These are phyloP conservation scores for Passer domesticus DNA, from an alignment of 2,113 vertebrate species.

Conservation along the genomic window DNA sequence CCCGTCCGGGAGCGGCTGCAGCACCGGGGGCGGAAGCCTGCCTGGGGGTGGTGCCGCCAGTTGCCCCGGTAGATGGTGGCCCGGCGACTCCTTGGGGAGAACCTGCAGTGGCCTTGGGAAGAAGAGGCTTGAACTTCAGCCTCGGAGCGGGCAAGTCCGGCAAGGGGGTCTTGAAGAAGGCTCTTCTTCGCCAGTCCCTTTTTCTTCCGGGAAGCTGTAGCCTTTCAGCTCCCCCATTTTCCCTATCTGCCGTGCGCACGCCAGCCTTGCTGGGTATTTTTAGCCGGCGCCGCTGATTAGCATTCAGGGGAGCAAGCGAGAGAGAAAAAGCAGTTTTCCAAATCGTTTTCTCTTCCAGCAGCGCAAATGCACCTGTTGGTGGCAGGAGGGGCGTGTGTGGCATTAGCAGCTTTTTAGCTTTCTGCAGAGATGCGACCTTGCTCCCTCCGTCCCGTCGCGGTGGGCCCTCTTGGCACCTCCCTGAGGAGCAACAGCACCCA, in stretches of 20 bases:
- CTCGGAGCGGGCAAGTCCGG: neutral
- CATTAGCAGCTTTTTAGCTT: neutral
- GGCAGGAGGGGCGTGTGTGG: neutral
- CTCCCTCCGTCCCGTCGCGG: no score
- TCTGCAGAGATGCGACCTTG: neutral
- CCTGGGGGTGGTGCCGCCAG: no score
- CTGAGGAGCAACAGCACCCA: neutral
- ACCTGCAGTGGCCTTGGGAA: neutral
- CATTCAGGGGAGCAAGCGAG: conserved; percentile 30
- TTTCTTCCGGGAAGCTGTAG: neutral
- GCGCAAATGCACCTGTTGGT: neutral
- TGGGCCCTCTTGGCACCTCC: neutral
- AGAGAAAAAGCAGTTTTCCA: neutral
- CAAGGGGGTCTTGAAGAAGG: no score
- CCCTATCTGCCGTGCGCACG: neutral
- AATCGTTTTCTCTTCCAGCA: neutral
- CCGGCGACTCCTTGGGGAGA: neutral
- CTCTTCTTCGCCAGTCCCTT: neutral
- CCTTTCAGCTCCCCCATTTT: neutral
- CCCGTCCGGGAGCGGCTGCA: neutral
- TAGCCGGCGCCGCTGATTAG: conserved; percentile 34
- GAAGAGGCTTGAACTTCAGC: neutral
- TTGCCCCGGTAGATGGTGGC: neutral
- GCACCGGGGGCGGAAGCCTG: neutral
- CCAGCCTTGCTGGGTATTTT: conserved; percentile 41